A percentile compares a stretch with the other conserved stretches of the same genome.
phyloP scores from a whole-genome alignment of 2,797 vertebrate species.

The Coranthus polyacanthus region DNA sequence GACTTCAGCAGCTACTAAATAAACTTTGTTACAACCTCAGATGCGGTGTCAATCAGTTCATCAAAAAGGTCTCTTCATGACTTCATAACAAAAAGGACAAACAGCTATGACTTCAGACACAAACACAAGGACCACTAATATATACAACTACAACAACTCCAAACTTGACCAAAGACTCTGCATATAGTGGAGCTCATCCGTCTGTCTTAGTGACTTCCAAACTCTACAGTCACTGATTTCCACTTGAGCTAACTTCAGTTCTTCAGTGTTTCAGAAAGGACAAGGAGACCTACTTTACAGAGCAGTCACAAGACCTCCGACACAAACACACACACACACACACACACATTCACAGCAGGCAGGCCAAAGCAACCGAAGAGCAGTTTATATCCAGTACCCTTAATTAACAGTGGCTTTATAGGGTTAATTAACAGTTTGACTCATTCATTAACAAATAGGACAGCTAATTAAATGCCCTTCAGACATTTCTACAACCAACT shows the following conservation, averaged over 20 bases:
- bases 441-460: constrained; percentile 15
- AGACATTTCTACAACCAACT: not conserved
- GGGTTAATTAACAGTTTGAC: constrained; percentile 40
- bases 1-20: not conserved
- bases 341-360: constrained; percentile 3
- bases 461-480: constrained; percentile 26
- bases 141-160: not conserved
- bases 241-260: constrained; percentile 12
- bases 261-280: constrained; percentile 42
- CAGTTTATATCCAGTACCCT: constrained; percentile 1
- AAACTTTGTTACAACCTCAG: not conserved
- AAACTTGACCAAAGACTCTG: no score
- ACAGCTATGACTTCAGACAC: not conserved
- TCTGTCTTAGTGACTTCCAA: not conserved
- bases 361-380: not conserved
- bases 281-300: constrained; percentile 70
- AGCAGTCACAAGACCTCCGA: constrained; percentile 66
- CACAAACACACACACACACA: constrained; percentile 1
- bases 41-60: not conserved
- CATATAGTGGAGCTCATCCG: no score
- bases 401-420: constrained; percentile 9
- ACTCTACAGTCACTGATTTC: not conserved
- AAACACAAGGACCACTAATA: not conserved
- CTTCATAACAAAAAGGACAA: no score
- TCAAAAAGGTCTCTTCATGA: not conserved